phyloP scores from a whole-genome alignment of 2,113 vertebrate genomes.

The Petromus typicus region DNA sequence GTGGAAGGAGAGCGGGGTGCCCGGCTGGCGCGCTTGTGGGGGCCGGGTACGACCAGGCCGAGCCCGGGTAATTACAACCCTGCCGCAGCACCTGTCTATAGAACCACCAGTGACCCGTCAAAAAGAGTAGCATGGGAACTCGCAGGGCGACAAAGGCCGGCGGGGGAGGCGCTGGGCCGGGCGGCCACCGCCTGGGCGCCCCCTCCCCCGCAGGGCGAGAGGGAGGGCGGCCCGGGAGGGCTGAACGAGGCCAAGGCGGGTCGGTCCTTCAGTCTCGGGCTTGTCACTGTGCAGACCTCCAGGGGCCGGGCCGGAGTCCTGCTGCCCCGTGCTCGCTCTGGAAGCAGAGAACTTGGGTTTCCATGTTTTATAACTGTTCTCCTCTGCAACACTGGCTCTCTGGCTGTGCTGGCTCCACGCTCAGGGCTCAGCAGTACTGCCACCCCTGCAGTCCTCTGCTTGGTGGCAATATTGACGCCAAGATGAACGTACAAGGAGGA shows the following conservation, averaged over 20 bases:
- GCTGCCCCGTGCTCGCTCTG: neutral
- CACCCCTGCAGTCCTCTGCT: neutral
- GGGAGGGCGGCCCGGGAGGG: neutral
- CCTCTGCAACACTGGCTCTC: neutral
- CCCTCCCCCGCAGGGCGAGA: conserved; percentile 65
- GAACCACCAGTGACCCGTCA: conserved; percentile 99
- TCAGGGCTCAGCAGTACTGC: neutral
- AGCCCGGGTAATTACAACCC: conserved; percentile 75
- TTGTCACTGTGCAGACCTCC: neutral
- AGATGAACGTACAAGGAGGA: neutral
- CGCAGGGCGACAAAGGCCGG: conserved; percentile 89
- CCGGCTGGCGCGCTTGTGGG: neutral
- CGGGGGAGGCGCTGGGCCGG: conserved; percentile 88
- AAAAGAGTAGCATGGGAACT: conserved; percentile 99
- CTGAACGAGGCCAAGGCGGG: neutral
- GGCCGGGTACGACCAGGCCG: conserved; percentile 53
- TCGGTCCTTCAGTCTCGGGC: neutral
- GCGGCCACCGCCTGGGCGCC: conserved; percentile 65
- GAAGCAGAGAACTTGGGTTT: neutral
- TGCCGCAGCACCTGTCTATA: conserved; percentile 88
- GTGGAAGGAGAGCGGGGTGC: neutral
- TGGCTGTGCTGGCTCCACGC: neutral
- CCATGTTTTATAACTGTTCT: neutral
- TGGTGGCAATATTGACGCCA: neutral
- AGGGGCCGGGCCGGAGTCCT: neutral